Conservation (phyloP, 2,113 vertebrate species). For the Empidonax alnorum region DNA sequence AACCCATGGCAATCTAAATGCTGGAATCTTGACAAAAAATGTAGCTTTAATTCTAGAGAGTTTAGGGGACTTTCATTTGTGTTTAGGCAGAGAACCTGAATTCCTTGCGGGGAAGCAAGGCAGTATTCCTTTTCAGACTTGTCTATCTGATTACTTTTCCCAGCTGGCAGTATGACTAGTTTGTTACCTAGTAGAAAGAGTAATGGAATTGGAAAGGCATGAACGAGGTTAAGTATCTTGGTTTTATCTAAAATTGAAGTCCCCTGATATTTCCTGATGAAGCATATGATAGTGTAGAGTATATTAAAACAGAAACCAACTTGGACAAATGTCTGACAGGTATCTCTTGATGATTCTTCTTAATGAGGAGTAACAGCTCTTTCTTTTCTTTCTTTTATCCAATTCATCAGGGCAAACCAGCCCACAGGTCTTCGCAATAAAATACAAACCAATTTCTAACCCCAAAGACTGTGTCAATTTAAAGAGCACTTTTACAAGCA, state of each 20-base stretch:
- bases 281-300: neutral
- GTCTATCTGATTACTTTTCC: neutral
- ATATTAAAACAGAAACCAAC: neutral
- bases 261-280: neutral
- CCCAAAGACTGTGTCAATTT: neutral
- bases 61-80: neutral
- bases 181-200: neutral
- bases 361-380: neutral
- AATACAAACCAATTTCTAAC: neutral
- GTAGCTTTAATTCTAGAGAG: neutral
- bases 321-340: neutral
- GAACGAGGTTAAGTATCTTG: neutral
- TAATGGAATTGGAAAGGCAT: neutral
- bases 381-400: neutral
- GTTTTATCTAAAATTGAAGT: neutral
- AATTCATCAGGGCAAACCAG: neutral
- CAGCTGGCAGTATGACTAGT: neutral
- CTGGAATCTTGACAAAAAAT: neutral
- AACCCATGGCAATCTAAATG: neutral
- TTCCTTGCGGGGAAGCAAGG: neutral
- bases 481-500: slow-evolving; percentile 33
- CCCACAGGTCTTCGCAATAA: neutral
- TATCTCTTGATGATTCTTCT: neutral
- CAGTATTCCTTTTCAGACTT: neutral
- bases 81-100: neutral